phyloP scores from a whole-genome alignment of 2,797 vertebrate genomes.

The Sebastes glaucus region DNA sequence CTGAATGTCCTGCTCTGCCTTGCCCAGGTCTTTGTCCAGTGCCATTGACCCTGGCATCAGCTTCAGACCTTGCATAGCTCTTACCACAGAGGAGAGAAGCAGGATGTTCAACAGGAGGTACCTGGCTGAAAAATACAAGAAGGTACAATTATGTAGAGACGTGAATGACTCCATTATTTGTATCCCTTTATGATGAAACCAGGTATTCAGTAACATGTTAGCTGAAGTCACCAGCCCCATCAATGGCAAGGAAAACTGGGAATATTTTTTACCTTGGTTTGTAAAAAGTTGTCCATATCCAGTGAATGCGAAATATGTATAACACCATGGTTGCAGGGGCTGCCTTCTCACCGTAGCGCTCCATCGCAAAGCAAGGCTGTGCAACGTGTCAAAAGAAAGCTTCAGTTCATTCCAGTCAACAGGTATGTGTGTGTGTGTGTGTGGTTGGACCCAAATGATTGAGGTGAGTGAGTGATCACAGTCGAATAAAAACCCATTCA shows the following conservation, averaged over 20 bases:
- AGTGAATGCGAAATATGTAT: not conserved
- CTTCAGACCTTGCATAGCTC: slow-evolving; percentile 67
- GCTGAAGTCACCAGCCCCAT: not conserved
- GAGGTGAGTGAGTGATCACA: not conserved
- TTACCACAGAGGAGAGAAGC: slow-evolving; percentile 68
- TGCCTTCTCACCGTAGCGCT: not conserved
- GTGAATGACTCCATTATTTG: not conserved
- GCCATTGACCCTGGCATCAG: slow-evolving; percentile 73
- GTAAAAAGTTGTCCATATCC: not conserved
- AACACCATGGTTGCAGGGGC: slow-evolving; percentile 42
- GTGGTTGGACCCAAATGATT: not conserved
- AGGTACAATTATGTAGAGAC: slow-evolving; percentile 62
- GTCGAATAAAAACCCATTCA: not conserved
- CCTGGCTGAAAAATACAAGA: slow-evolving; percentile 27
- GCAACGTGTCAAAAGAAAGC: slow-evolving; percentile 70
- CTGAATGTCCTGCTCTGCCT: slow-evolving; percentile 41
- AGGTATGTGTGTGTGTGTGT: slow-evolving; percentile 44
- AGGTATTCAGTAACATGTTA: not conserved
- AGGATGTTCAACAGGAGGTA: slow-evolving; percentile 45
- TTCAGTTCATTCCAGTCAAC: slow-evolving; percentile 67
- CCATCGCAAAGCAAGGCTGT: slow-evolving; percentile 6
- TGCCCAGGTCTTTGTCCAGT: slow-evolving; percentile 71
- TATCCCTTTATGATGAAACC: not conserved
- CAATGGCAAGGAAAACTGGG: not conserved
- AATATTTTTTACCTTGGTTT: not conserved